phyloP scores from a whole-genome alignment of 2,888 invertebrate genomes.

The Chironomus riparius region DNA sequence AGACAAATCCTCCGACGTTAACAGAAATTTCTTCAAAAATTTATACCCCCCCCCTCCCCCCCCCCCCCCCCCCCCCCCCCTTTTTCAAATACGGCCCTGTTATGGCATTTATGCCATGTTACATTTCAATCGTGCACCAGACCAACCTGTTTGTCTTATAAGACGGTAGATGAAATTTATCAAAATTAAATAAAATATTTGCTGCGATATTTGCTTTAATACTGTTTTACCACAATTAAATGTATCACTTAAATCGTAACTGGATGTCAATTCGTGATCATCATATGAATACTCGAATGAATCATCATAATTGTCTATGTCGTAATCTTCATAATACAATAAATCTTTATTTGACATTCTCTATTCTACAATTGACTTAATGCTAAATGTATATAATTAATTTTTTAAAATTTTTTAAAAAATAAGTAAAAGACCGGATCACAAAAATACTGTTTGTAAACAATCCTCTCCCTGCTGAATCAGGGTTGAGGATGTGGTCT shows the following conservation, averaged over 20 bases:
- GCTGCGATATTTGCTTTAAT: conserved; percentile 1
- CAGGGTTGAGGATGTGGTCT: no score
- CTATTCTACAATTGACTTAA: neutral
- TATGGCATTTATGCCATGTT: neutral
- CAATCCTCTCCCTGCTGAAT: no score
- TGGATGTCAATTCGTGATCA: neutral
- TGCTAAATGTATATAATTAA: no score
- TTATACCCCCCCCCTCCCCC: no score
- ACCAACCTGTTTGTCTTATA: conserved; percentile 9
- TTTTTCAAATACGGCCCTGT: no score
- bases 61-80: no score
- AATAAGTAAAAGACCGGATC: no score
- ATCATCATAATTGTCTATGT: conserved; percentile 7
- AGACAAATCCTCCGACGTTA: no score
- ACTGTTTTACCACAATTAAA: neutral
- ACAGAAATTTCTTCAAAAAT: no score
- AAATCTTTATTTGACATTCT: conserved; percentile 2
- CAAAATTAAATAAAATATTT: conserved; percentile 2
- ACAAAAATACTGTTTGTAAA: no score
- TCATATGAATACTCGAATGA: neutral
- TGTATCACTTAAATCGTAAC: neutral
- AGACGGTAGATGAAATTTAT: conserved; percentile 10
- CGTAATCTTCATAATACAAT: conserved; percentile 22
- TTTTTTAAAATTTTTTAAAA: no score
- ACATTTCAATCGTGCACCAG: no score